These are phyloP conservation scores for Dasypogon diadema DNA, from an alignment of 2,888 invertebrate species.

Conservation along the genomic window DNA sequence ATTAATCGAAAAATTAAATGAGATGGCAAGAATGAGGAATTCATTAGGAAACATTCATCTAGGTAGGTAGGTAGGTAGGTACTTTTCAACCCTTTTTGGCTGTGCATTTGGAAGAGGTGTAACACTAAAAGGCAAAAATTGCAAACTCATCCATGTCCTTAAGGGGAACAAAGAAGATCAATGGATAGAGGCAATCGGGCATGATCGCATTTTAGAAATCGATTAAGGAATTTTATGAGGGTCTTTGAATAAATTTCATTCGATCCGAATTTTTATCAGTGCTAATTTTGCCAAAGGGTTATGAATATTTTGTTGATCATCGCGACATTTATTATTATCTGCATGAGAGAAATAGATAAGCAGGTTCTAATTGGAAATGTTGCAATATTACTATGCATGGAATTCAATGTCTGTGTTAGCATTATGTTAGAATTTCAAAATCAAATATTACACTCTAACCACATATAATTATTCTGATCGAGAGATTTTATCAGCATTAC, in stretches of 20 bases:
- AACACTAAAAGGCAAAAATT: background rate
- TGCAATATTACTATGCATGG: no score
- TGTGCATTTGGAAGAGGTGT: slow-evolving; percentile 8
- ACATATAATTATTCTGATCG: no score
- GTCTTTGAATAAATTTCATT: slow-evolving; percentile 39
- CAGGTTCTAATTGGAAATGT: no score
- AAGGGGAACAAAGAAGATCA: slow-evolving; percentile 17
- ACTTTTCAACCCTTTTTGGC: slow-evolving; percentile 11
- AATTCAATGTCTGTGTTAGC: no score
- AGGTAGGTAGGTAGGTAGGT: background rate
- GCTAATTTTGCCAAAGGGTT: background rate
- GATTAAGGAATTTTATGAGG: slow-evolving; percentile 32
- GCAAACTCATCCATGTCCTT: slow-evolving; percentile 6
- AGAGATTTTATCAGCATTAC: no score
- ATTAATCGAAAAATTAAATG: slow-evolving; percentile 39
- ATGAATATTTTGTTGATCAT: slow-evolving; percentile 15
- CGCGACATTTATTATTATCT: background rate
- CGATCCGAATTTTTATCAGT: slow-evolving; percentile 1
- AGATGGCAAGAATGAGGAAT: slow-evolving; percentile 12
- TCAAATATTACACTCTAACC: no score
- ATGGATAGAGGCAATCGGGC: slow-evolving; percentile 7
- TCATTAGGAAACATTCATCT: background rate
- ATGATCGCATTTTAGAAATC: slow-evolving; percentile 10
- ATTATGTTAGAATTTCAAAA: no score
- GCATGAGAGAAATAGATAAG: background rate